Percentiles rank a stretch among this genome's conserved stretches.
These are phyloP conservation scores for Pristionchus japonicus DNA, from an alignment of 2,888 invertebrate genomes.

Conservation along the genomic window DNA sequence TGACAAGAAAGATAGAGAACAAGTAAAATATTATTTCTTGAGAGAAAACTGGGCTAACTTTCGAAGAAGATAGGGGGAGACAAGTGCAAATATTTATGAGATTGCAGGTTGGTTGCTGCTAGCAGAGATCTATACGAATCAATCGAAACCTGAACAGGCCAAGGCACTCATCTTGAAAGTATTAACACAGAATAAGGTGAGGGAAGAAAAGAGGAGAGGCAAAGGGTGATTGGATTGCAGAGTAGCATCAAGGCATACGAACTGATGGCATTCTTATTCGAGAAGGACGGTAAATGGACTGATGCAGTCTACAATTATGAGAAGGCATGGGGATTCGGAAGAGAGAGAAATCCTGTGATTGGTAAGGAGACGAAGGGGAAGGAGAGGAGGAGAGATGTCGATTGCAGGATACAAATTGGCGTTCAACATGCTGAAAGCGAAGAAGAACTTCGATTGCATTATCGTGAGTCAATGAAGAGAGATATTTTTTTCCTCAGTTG, in stretches of 20 bases:
- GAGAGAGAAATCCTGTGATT: slow-evolving; percentile 86
- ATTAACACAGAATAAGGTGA: slow-evolving; percentile 76
- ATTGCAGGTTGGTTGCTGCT: slow-evolving; percentile 85
- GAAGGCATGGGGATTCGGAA: slow-evolving; percentile 88
- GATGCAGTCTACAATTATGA: slow-evolving; percentile 88
- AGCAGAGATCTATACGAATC: slow-evolving; percentile 90
- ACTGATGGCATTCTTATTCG: slow-evolving; percentile 87
- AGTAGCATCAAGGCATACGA: slow-evolving; percentile 90
- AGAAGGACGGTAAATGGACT: slow-evolving; percentile 91
- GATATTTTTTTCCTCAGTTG: too few relatives aligned
- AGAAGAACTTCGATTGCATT: slow-evolving; percentile 90
- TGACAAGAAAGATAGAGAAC: too few relatives aligned
- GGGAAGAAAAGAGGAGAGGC: neutral
- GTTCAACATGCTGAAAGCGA: slow-evolving; percentile 90
- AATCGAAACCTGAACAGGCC: slow-evolving; percentile 88
- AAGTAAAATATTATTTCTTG: too few relatives aligned
- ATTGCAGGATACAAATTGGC: slow-evolving; percentile 88
- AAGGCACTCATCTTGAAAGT: slow-evolving; percentile 83
- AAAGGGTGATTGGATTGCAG: neutral
- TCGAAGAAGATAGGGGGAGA: too few relatives aligned
- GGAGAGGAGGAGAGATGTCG: neutral
- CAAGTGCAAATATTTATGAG: too few relatives aligned
- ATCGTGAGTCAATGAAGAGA: slow-evolving; percentile 78
- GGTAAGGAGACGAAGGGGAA: slow-evolving; percentile 77
- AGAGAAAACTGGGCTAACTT: too few relatives aligned